Evolutionary conservation across 2,113 vertebrate genomes (phyloP).

Genomic region (Mirounga angustirostris): DNA sequence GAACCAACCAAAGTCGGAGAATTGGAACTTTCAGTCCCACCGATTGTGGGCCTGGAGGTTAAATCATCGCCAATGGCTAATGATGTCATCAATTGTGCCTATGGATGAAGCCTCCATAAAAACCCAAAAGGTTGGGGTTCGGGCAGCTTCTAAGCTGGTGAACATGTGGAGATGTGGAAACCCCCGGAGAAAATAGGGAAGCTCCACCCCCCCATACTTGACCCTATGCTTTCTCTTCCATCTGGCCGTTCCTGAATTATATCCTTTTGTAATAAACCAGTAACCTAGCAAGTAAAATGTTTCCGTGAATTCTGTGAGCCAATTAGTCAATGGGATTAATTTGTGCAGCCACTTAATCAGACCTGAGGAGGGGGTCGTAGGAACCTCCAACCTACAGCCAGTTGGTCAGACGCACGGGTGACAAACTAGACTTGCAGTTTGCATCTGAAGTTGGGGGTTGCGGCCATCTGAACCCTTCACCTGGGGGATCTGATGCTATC

Average conservation of each 20-base stretch:
- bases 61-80: neutral
- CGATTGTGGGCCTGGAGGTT: neutral
- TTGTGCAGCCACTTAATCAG: neutral
- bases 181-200: neutral
- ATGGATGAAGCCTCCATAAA: neutral
- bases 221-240: neutral
- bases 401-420: neutral
- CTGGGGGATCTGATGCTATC: no score
- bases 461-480: neutral
- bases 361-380: neutral
- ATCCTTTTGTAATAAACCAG: neutral
- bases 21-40: neutral
- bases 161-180: rapidly evolving
- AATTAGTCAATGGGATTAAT: neutral
- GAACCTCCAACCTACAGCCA: no score
- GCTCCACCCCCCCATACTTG: neutral
- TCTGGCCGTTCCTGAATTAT: neutral
- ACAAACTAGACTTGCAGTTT: neutral
- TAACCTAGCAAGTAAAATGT: neutral
- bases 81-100: neutral
- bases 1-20: neutral
- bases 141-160: neutral
- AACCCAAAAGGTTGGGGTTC: neutral
- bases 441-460: neutral
- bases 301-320: neutral